These are phyloP conservation scores for Carassius auratus DNA, from an alignment of 2,113 vertebrate species.

Conservation along the genomic window DNA sequence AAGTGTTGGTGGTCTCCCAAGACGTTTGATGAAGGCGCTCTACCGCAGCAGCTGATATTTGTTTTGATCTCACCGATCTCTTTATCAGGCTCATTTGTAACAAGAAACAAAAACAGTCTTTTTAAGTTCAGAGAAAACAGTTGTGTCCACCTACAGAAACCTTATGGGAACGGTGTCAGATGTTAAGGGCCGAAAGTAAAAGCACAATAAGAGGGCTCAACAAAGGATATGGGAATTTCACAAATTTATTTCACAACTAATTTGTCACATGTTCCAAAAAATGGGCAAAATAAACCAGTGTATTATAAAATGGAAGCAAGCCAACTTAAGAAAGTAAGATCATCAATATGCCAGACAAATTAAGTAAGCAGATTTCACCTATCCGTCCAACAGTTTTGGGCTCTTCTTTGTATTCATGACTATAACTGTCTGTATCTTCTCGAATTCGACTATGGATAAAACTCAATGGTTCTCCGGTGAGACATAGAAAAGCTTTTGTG, in stretches of 20 bases:
- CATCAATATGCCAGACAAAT: background rate
- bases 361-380: background rate
- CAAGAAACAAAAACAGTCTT: conserved; percentile 43
- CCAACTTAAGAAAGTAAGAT: background rate
- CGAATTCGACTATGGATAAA: conserved; percentile 25
- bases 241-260: background rate
- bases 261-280: background rate
- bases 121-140: conserved; percentile 48
- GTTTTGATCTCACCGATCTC: conserved; percentile 57
- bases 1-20: conserved; percentile 79
- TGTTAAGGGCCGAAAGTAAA: background rate
- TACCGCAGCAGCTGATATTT: conserved; percentile 61
- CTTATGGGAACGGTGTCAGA: conserved; percentile 9
- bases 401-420: conserved; percentile 15
- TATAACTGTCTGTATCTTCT: background rate
- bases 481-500: conserved; percentile 22
- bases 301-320: background rate
- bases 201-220: conserved; percentile 16
- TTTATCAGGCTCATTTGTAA: conserved; percentile 55
- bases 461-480: background rate
- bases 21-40: conserved; percentile 73
- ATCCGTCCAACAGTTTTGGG: background rate
- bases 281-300: background rate
- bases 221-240: background rate
- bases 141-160: conserved; percentile 20